Evolutionary conservation across 2,113 vertebrate species (phyloP).

Genomic region (Elephas maximus): DNA sequence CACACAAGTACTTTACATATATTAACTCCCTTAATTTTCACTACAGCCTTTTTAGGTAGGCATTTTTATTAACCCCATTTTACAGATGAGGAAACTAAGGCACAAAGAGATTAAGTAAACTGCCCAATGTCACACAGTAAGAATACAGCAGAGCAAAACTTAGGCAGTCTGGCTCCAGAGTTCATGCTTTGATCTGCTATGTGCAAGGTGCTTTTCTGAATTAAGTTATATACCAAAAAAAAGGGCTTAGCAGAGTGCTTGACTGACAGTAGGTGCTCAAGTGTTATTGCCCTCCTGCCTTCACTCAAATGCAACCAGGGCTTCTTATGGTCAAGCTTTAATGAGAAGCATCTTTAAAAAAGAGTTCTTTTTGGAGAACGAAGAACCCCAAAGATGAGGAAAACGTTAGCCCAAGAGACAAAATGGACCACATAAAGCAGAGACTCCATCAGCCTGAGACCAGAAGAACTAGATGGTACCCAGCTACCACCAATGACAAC

Average conservation of each 20-base stretch:
- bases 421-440: no score
- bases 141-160: neutral
- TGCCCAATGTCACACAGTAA: neutral
- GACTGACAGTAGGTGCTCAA: neutral
- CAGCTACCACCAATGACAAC: no score
- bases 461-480: no score
- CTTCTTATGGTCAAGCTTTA: neutral
- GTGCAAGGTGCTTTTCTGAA: neutral
- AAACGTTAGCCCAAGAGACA: no score
- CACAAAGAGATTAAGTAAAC: slow-evolving; percentile 29
- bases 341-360: slow-evolving; percentile 12
- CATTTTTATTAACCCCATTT: slow-evolving; percentile 24
- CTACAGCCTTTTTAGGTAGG: neutral
- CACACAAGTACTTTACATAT: neutral
- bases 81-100: slow-evolving; percentile 37
- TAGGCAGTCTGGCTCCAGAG: neutral
- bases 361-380: no score
- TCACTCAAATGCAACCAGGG: slow-evolving; percentile 24
- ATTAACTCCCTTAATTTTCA: slow-evolving; percentile 50
- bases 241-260: neutral
- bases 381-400: no score
- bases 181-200: neutral
- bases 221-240: slow-evolving; percentile 10
- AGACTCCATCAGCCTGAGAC: no score
- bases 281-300: neutral